Percentiles rank a stretch among this genome's conserved stretches.
These are phyloP conservation scores for Pseudochromis fuscus DNA, from an alignment of 2,797 vertebrate species.

Conservation along the genomic window DNA sequence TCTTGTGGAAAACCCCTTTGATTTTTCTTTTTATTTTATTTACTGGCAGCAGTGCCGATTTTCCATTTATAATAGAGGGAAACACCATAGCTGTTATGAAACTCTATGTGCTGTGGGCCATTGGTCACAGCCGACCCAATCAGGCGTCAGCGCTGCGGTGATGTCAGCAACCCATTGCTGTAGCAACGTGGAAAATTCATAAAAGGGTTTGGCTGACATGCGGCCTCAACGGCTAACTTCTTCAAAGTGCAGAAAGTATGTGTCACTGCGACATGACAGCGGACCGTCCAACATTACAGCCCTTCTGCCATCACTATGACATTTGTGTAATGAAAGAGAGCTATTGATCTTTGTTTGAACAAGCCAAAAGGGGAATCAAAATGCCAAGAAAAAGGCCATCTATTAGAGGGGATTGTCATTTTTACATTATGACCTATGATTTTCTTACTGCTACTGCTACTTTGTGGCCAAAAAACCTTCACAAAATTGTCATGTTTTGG, in stretches of 20 bases:
- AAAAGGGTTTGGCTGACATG: conserved; percentile 32
- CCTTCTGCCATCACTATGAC: conserved; percentile 9
- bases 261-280: conserved; percentile 35
- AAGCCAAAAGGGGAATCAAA: neutral
- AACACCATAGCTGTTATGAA: conserved; percentile 52
- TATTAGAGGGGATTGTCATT: neutral
- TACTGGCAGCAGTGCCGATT: conserved; percentile 50
- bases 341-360: conserved; percentile 4
- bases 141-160: conserved; percentile 39
- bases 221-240: neutral
- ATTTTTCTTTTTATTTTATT: conserved; percentile 63
- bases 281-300: conserved; percentile 11
- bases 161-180: conserved; percentile 43
- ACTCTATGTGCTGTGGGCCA: conserved; percentile 36
- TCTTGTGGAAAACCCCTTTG: conserved; percentile 65
- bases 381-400: neutral
- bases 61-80: conserved; percentile 56
- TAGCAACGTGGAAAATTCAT: conserved; percentile 59
- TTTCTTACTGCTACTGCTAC: neutral
- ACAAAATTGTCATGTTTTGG: neutral
- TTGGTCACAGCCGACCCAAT: conserved; percentile 55
- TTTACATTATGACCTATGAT: neutral
- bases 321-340: conserved; percentile 20
- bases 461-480: neutral
- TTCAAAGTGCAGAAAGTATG: conserved; percentile 56